These are phyloP conservation scores for Hoplostethus atlanticus DNA, from an alignment of 2,797 vertebrate species.

Conservation along the genomic window DNA sequence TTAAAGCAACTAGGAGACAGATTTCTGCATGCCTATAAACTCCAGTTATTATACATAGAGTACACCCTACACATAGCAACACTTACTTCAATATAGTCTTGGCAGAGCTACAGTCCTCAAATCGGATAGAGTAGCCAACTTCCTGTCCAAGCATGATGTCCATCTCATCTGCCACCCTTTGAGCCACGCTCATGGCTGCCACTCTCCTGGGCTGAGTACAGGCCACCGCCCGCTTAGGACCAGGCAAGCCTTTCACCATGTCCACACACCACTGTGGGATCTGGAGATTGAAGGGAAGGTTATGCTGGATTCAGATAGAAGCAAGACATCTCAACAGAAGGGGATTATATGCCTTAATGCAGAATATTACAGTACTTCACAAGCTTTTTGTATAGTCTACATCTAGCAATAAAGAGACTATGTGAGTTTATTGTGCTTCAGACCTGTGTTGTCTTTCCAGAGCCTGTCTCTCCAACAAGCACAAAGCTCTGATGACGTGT, in stretches of 20 bases:
- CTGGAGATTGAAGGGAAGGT: constrained; percentile 75
- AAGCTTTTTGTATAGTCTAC: background rate
- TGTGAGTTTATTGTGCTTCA: constrained; percentile 33
- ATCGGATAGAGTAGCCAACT: constrained; percentile 98
- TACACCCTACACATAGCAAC: background rate
- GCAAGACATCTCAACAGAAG: background rate
- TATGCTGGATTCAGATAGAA: background rate
- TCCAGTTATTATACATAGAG: background rate
- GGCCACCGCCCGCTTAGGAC: constrained; percentile 95
- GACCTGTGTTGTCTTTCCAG: constrained; percentile 99
- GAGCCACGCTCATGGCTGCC: constrained; percentile 98
- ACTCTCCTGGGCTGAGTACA: constrained; percentile 98
- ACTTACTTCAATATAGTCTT: constrained; percentile 99
- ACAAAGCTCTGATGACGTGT: constrained; percentile 96
- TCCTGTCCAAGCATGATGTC: constrained; percentile 99
- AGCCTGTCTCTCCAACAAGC: constrained; percentile 97
- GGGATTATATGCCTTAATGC: too few relatives aligned
- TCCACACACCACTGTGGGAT: constrained; percentile 99
- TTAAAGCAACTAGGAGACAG: background rate
- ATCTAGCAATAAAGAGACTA: background rate
- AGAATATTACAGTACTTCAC: too few relatives aligned
- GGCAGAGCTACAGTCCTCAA: constrained; percentile 99
- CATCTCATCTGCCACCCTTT: constrained; percentile 99
- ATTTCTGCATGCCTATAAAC: background rate
- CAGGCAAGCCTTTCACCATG: constrained; percentile 92